Conservation (phyloP, 1,140 invertebrate genomes). For the Coelopa frigida region DNA sequence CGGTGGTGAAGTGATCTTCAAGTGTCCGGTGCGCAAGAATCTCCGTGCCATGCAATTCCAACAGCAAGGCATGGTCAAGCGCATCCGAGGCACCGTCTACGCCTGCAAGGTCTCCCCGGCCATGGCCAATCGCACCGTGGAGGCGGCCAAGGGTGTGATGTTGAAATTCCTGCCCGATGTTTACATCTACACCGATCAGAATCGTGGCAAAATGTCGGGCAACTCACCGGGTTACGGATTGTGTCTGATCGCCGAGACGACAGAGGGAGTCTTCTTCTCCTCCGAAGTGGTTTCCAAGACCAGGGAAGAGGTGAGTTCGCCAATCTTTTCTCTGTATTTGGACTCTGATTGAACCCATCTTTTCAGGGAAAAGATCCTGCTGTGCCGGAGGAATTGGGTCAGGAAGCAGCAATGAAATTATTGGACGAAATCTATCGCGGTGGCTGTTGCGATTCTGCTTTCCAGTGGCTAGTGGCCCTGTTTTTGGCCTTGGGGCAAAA, state of each 20-base stretch:
- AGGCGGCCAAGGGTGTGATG: constrained; percentile 83
- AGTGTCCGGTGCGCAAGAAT: constrained; percentile 66
- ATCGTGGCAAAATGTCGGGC: constrained; percentile 74
- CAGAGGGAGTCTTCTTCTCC: constrained; percentile 70
- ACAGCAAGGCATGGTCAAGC: constrained; percentile 87
- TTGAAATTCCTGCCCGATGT: constrained; percentile 91
- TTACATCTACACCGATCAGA: constrained; percentile 90
- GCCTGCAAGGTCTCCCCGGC: constrained; percentile 75
- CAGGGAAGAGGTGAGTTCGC: constrained; percentile 23
- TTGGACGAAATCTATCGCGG: constrained; percentile 88
- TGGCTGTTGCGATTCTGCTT: constrained; percentile 85
- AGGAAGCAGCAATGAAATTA: constrained; percentile 68
- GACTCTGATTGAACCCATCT: neutral
- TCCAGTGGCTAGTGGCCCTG: constrained; percentile 77
- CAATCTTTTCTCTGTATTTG: neutral
- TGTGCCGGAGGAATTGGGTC: constrained; percentile 86
- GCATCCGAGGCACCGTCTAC: constrained; percentile 72
- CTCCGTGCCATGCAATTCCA: constrained; percentile 54
- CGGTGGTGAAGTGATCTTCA: constrained; percentile 85
- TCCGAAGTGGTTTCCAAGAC: constrained; percentile 54
- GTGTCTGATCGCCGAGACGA: constrained; percentile 86
- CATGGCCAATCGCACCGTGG: constrained; percentile 85
- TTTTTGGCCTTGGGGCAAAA: constrained; percentile 92
- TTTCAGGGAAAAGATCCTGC: constrained; percentile 50
- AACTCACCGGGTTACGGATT: constrained; percentile 89